phyloP scores from a whole-genome alignment of 2,113 vertebrate species.

The Megaceryle maxima region DNA sequence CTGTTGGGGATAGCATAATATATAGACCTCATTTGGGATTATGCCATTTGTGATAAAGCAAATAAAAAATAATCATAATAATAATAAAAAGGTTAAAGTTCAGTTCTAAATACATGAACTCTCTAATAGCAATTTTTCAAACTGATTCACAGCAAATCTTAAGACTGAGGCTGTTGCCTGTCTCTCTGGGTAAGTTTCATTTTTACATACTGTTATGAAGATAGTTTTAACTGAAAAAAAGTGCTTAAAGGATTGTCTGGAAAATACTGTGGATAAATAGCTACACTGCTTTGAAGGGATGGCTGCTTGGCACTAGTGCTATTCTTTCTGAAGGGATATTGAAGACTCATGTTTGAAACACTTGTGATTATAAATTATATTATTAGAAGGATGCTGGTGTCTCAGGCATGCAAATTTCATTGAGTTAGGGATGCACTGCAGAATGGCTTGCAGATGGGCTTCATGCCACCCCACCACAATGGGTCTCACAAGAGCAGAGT shows the following conservation, averaged over 20 bases:
- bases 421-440: fast-evolving
- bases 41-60: neutral
- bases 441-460: neutral
- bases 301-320: neutral
- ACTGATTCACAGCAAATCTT: neutral
- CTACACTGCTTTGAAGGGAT: neutral
- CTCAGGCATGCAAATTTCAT: neutral
- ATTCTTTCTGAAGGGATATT: neutral
- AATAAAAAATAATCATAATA: neutral
- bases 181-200: neutral
- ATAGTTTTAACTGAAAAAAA: neutral
- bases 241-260: neutral
- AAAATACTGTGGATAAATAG: neutral
- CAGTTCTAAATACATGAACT: neutral
- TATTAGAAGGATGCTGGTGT: neutral
- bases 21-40: neutral
- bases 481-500: too few species aligned
- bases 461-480: neutral
- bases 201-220: neutral
- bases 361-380: neutral
- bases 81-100: neutral
- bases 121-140: neutral
- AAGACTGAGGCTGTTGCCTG: neutral
- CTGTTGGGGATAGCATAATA: neutral
- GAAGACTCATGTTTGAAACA: neutral